A percentile compares a stretch with the other conserved stretches of the same genome.
Conservation (phyloP, 2,888 invertebrate species). For the Synanthedon formicaeformis region DNA sequence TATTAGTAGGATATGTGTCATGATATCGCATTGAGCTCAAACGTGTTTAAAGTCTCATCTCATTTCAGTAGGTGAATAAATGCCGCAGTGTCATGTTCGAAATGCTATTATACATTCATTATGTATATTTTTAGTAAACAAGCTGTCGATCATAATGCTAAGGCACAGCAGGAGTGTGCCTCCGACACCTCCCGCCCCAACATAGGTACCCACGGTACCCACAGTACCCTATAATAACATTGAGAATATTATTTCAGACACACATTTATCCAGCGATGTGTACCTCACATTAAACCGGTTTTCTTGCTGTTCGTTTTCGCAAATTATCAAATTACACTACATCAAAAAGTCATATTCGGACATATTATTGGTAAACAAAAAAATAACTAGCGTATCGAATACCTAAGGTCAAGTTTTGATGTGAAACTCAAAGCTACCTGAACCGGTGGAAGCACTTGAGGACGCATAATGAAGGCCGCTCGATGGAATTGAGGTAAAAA, state of each 20-base stretch:
- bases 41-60: not conserved
- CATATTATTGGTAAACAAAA: constrained; percentile 46
- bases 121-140: constrained; percentile 72
- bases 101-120: constrained; percentile 68
- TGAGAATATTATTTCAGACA: constrained; percentile 30
- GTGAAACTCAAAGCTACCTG: constrained; percentile 59
- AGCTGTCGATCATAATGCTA: constrained; percentile 69
- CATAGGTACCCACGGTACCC: constrained; percentile 18
- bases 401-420: constrained; percentile 62
- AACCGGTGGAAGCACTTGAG: constrained; percentile 54
- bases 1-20: not conserved
- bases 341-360: constrained; percentile 52
- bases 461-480: constrained; percentile 61
- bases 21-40: no score
- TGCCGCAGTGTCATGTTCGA: constrained; percentile 28
- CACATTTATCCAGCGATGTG: constrained; percentile 17
- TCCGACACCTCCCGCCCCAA: constrained; percentile 51
- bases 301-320: constrained; percentile 45
- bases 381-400: constrained; percentile 59
- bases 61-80: constrained; percentile 13
- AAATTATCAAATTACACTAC: constrained; percentile 60
- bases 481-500: constrained; percentile 54
- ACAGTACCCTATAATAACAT: constrained; percentile 29
- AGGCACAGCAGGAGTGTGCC: constrained; percentile 53
- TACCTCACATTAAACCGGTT: constrained; percentile 36